Percentiles rank a stretch among this genome's conserved stretches.
These are phyloP conservation scores for Maconellicoccus hirsutus DNA, from an alignment of 1,140 invertebrate genomes.

Conservation along the genomic window DNA sequence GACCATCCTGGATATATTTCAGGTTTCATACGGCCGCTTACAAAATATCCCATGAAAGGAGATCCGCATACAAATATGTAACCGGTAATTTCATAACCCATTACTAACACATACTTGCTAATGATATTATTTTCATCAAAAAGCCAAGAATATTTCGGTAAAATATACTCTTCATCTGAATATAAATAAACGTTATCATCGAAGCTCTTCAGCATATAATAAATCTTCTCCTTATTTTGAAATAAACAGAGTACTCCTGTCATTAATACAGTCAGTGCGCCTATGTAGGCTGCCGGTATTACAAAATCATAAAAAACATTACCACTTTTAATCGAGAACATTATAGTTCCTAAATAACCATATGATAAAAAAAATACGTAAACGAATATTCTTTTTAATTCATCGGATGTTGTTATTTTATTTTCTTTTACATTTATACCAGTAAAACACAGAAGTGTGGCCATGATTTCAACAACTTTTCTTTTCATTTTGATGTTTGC, in stretches of 20 bases:
- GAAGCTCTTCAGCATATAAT: background rate
- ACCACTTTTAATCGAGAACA: background rate
- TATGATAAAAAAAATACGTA: background rate
- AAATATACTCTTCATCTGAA: background rate
- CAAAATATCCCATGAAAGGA: background rate
- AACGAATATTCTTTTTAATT: background rate
- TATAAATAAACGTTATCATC: background rate
- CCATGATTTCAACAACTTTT: background rate
- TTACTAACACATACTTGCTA: background rate
- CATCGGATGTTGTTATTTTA: background rate
- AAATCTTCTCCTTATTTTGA: background rate
- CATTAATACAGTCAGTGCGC: background rate
- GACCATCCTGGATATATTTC: background rate
- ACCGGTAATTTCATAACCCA: background rate
- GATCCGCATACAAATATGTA: background rate
- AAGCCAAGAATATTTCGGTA: background rate
- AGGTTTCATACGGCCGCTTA: background rate
- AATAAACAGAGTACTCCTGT: background rate
- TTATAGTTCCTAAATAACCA: background rate
- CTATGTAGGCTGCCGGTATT: background rate
- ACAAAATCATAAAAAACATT: background rate
- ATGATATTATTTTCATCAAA: background rate
- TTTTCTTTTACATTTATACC: background rate
- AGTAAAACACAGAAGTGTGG: background rate
- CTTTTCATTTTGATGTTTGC: background rate